A percentile compares a stretch with the other conserved stretches of the same genome.
Conservation (phyloP, 2,113 vertebrate species). For the Chrysemys picta region DNA sequence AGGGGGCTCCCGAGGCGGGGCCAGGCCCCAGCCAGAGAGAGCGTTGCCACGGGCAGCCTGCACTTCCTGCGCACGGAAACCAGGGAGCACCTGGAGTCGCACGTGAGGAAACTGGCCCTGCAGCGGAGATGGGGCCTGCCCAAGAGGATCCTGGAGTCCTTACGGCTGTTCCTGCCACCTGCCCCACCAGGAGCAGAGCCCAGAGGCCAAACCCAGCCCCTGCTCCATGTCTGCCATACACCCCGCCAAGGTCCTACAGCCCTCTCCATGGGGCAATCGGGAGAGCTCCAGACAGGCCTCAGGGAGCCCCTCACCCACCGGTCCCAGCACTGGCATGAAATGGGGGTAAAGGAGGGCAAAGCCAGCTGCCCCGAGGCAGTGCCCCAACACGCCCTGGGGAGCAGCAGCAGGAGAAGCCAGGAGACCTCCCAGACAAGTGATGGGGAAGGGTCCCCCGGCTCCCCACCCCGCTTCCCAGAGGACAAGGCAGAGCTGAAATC, state of each 20-base stretch:
- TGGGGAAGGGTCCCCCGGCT: background rate
- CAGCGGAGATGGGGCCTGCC: background rate
- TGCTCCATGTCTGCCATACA: background rate
- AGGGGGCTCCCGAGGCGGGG: background rate
- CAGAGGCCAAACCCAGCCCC: background rate
- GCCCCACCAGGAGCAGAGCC: background rate
- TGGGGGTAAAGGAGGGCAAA: background rate
- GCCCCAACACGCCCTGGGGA: background rate
- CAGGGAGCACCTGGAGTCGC: slow-evolving; percentile 10
- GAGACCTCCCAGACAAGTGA: background rate
- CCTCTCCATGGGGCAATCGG: background rate
- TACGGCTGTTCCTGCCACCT: background rate
- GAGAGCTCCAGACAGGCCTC: background rate
- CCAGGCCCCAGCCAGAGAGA: background rate
- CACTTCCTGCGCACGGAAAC: background rate
- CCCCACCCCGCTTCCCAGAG: background rate
- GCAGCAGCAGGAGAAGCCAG: background rate
- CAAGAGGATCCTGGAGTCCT: background rate
- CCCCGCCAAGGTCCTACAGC: background rate
- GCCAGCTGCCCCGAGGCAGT: background rate
- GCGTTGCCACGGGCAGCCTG: background rate
- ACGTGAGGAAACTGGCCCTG: background rate
- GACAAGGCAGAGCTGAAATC: background rate
- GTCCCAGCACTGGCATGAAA: background rate
- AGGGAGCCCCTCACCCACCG: background rate